A percentile compares a stretch with the other conserved stretches of the same genome.
These are phyloP conservation scores for Arbacia lixula DNA, from an alignment of 53 echinoderm and acorn worm species.

Conservation along the genomic window DNA sequence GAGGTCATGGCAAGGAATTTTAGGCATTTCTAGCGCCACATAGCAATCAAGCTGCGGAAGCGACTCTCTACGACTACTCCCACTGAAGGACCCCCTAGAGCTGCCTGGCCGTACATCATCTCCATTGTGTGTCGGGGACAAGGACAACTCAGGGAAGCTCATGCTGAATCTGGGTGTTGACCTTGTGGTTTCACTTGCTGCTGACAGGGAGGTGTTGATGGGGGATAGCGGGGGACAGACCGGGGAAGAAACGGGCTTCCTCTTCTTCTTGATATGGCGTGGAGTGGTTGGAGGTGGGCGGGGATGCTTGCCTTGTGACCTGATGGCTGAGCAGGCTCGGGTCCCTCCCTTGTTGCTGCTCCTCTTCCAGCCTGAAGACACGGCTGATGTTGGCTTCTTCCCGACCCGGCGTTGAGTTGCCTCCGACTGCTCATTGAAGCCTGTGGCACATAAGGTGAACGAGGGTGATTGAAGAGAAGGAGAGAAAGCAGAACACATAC, in stretches of 20 bases:
- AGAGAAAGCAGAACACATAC: too few species aligned
- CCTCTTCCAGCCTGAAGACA: background rate
- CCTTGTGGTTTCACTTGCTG: constrained; percentile 7
- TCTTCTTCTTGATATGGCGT: constrained; percentile 41
- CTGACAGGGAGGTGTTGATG: background rate
- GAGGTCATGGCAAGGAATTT: background rate
- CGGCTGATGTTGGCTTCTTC: background rate
- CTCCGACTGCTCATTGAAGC: too few species aligned
- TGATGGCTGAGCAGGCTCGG: constrained; percentile 40
- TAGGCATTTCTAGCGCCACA: constrained; percentile 21
- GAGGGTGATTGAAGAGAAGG: too few species aligned
- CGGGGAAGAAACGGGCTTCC: constrained; percentile 1
- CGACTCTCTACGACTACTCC: background rate
- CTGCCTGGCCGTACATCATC: constrained; percentile 23
- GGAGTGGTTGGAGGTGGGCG: constrained; percentile 49
- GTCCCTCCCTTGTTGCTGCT: background rate
- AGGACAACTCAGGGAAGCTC: constrained; percentile 33
- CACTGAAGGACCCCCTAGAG: background rate
- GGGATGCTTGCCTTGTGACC: constrained; percentile 45
- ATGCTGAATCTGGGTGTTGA: constrained; percentile 10
- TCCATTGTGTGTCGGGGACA: constrained; percentile 14
- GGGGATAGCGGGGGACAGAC: constrained; percentile 40
- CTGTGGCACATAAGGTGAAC: too few species aligned
- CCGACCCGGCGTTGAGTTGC: too few species aligned
- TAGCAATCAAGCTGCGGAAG: constrained; percentile 42